phyloP scores from a whole-genome alignment of 2,888 invertebrate species.

The Agelastica alni region DNA sequence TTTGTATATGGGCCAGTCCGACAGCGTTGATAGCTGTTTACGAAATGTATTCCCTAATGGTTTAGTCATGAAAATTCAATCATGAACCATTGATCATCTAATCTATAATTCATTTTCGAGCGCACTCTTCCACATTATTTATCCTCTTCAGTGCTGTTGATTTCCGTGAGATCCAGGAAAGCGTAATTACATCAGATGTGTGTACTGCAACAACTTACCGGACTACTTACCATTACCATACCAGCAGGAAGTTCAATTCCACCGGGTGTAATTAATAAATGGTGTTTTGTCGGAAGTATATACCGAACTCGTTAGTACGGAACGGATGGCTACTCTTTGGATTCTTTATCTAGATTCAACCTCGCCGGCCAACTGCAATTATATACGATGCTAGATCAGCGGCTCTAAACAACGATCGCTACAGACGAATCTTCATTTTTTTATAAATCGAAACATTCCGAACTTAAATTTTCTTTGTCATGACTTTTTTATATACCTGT shows the following conservation, averaged over 20 bases:
- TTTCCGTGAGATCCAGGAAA: slow-evolving; percentile 21
- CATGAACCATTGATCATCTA: slow-evolving; percentile 8
- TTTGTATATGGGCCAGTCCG: not conserved
- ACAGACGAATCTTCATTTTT: too few relatives aligned
- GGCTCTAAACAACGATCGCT: not conserved
- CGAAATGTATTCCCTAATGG: slow-evolving; percentile 4
- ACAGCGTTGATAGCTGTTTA: not conserved
- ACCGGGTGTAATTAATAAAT: slow-evolving; percentile 14
- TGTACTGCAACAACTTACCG: slow-evolving; percentile 11
- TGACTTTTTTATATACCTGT: too few relatives aligned
- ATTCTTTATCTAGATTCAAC: slow-evolving; percentile 18
- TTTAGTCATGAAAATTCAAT: slow-evolving; percentile 12
- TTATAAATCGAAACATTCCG: too few relatives aligned
- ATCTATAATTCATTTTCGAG: slow-evolving; percentile 13
- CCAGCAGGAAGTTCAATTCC: slow-evolving; percentile 16
- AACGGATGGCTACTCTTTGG: slow-evolving; percentile 19
- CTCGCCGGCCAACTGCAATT: slow-evolving; percentile 9
- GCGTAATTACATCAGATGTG: slow-evolving; percentile 14
- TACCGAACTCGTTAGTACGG: slow-evolving; percentile 15
- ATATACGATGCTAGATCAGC: not conserved
- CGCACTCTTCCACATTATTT: slow-evolving; percentile 7
- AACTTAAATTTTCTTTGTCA: too few relatives aligned
- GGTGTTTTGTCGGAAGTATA: slow-evolving; percentile 21
- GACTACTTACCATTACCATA: slow-evolving; percentile 13
- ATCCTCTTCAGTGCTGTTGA: slow-evolving; percentile 6